These are phyloP conservation scores for Panopea generosa DNA, from an alignment of 2,888 invertebrate species.

Conservation along the genomic window DNA sequence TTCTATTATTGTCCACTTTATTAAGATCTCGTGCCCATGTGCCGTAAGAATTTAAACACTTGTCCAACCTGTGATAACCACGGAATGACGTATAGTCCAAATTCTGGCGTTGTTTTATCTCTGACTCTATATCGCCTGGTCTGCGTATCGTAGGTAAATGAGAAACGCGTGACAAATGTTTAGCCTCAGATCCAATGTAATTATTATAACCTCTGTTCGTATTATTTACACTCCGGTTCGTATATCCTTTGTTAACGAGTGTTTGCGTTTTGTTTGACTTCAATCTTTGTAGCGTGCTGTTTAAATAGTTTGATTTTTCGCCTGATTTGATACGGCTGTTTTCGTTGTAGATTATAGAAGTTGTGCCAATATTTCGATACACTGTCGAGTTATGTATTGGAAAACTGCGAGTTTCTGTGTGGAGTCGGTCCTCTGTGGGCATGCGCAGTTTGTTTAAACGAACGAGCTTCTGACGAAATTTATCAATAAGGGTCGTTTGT, in stretches of 20 bases:
- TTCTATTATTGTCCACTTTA: constrained; percentile 15
- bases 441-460: constrained; percentile 49
- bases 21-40: constrained; percentile 10
- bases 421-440: constrained; percentile 10
- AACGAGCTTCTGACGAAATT: constrained; percentile 43
- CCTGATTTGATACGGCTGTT: constrained; percentile 14
- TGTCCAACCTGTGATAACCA: constrained; percentile 19
- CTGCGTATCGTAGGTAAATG: not conserved
- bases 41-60: constrained; percentile 21
- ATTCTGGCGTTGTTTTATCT: constrained; percentile 23
- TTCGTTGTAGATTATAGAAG: constrained; percentile 9
- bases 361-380: constrained; percentile 13
- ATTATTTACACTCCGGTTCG: not conserved
- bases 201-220: not conserved
- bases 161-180: no score
- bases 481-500: constrained; percentile 47
- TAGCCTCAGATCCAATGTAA: no score
- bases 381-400: constrained; percentile 21
- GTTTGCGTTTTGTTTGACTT: constrained; percentile 19
- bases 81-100: not conserved
- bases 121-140: constrained; percentile 2
- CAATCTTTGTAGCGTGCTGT: constrained; percentile 19
- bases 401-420: constrained; percentile 21
- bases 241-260: constrained; percentile 18
- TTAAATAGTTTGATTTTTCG: constrained; percentile 26